These are phyloP conservation scores for Fistularia tabacaria DNA, from an alignment of 2,797 vertebrate genomes.

Conservation along the genomic window DNA sequence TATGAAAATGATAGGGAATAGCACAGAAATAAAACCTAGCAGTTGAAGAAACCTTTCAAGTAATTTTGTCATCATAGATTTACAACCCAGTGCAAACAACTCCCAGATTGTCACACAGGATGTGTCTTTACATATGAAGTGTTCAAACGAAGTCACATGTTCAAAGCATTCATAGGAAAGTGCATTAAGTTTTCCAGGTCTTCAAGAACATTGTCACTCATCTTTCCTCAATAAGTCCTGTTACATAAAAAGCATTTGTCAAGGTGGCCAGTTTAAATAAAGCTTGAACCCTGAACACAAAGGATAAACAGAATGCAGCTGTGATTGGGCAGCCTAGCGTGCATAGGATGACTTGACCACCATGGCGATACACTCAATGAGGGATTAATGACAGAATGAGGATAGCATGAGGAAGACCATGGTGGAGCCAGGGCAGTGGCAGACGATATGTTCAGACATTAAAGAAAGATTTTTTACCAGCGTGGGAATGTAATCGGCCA, in stretches of 20 bases:
- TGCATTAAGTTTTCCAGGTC: slow-evolving; percentile 25
- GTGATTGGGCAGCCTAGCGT: slow-evolving; percentile 33
- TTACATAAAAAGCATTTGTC: slow-evolving; percentile 40
- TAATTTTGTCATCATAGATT: slow-evolving; percentile 2
- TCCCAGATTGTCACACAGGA: slow-evolving; percentile 11
- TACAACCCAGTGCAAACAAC: slow-evolving; percentile 13
- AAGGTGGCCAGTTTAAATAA: slow-evolving; percentile 26
- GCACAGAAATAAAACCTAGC: slow-evolving; percentile 16
- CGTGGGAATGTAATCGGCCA: slow-evolving; percentile 48
- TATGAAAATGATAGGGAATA: no score
- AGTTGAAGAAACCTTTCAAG: slow-evolving; percentile 9
- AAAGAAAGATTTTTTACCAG: slow-evolving; percentile 38
- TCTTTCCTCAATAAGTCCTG: slow-evolving; percentile 36
- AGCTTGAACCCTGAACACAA: slow-evolving; percentile 39
- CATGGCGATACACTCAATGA: slow-evolving; percentile 42
- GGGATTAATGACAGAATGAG: slow-evolving; percentile 54
- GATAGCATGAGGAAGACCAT: slow-evolving; percentile 60
- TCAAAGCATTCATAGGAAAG: slow-evolving; percentile 34
- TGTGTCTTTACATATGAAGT: neutral
- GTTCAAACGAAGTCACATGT: neutral
- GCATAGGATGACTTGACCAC: slow-evolving; percentile 23
- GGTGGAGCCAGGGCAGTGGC: slow-evolving; percentile 52
- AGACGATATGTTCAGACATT: slow-evolving; percentile 54
- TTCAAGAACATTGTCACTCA: slow-evolving; percentile 17
- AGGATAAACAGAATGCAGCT: slow-evolving; percentile 35